Percentiles rank a stretch among this genome's conserved stretches.
phyloP scores from a whole-genome alignment of 2,113 vertebrate species.

The Prunella fulvescens region DNA sequence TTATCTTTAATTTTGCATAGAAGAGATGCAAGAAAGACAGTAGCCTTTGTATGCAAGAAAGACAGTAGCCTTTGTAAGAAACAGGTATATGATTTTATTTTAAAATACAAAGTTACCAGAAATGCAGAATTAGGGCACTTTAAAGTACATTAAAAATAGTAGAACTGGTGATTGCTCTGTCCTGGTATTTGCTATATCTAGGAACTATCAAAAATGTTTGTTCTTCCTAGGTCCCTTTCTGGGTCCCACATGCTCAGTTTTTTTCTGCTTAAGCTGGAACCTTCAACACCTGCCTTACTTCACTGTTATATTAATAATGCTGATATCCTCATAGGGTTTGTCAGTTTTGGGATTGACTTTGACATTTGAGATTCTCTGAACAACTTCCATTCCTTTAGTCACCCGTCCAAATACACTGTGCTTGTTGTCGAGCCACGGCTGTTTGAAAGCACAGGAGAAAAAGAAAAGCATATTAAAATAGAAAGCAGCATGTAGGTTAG shows the following conservation, averaged over 20 bases:
- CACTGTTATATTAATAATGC: slow-evolving; percentile 97
- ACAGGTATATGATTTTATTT: background rate
- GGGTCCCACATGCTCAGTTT: background rate
- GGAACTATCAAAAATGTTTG: background rate
- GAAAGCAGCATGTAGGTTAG: background rate
- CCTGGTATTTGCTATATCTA: background rate
- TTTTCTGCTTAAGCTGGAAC: background rate
- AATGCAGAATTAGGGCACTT: slow-evolving; percentile 43
- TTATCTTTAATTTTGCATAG: background rate
- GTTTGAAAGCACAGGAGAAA: background rate
- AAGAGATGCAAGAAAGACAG: background rate
- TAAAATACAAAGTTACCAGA: slow-evolving; percentile 48
- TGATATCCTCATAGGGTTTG: slow-evolving; percentile 97
- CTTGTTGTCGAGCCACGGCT: slow-evolving; percentile 99
- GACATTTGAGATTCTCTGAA: slow-evolving; percentile 94
- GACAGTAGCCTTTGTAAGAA: background rate
- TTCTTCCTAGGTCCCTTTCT: background rate
- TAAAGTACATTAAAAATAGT: slow-evolving; percentile 26
- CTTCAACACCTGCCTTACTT: slow-evolving; percentile 73
- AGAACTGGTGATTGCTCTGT: background rate
- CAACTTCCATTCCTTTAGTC: slow-evolving; percentile 97
- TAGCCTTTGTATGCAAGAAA: background rate
- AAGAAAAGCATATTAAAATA: background rate
- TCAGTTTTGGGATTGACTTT: slow-evolving; percentile 98
- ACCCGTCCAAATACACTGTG: slow-evolving; percentile 96